Conservation (phyloP, 2,888 invertebrate species). For the Siphonodentalium dalli region DNA sequence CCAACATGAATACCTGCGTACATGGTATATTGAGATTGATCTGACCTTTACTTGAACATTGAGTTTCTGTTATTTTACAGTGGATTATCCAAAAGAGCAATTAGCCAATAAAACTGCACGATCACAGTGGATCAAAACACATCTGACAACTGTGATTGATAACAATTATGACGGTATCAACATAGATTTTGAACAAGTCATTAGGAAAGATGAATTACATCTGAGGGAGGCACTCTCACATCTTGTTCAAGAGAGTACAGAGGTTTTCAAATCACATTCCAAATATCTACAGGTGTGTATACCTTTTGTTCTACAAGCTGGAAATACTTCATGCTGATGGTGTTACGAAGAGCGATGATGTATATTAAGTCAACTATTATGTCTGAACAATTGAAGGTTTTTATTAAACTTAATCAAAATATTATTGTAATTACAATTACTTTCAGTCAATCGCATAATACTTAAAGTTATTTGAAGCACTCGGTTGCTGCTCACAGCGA, state of each 20-base stretch:
- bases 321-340: not conserved
- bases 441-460: too few species aligned
- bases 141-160: constrained; percentile 39
- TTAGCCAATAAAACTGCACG: constrained; percentile 39
- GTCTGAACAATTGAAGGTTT: not conserved
- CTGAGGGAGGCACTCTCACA: constrained; percentile 48
- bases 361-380: not conserved
- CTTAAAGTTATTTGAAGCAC: too few species aligned
- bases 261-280: constrained; percentile 42
- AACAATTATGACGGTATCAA: constrained; percentile 63
- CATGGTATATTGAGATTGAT: too few species aligned
- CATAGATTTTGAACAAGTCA: constrained; percentile 62
- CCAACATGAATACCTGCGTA: too few species aligned
- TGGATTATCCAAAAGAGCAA: constrained; percentile 34
- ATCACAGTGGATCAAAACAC: constrained; percentile 46
- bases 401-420: not conserved
- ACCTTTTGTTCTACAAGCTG: not conserved
- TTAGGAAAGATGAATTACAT: constrained; percentile 38
- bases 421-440: not conserved
- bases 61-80: constrained; percentile 33
- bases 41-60: too few species aligned
- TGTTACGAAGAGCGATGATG: not conserved
- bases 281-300: constrained; percentile 53
- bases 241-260: constrained; percentile 51
- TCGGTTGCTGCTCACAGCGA: too few species aligned